Conservation (phyloP, 2,797 vertebrate species). For the Lindbergichthys nudifrons region DNA sequence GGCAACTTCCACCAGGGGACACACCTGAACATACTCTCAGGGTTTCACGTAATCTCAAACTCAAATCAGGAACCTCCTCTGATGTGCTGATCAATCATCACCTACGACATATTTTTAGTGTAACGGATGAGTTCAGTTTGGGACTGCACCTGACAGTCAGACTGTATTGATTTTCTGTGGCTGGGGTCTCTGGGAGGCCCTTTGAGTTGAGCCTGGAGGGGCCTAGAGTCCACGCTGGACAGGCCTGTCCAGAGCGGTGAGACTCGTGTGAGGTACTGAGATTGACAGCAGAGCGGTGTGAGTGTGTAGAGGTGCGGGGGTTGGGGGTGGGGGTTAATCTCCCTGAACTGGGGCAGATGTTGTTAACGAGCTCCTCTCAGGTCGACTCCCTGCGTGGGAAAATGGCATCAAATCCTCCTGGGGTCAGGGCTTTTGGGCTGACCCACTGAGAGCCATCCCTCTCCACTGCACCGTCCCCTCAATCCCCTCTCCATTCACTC, state of each 20-base stretch:
- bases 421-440: slow-evolving; percentile 86
- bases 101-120: slow-evolving; percentile 32
- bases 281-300: slow-evolving; percentile 76
- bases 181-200: slow-evolving; percentile 59
- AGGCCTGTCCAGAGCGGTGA: slow-evolving; percentile 61
- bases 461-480: slow-evolving; percentile 70
- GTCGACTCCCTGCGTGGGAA: slow-evolving; percentile 88
- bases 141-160: slow-evolving; percentile 43
- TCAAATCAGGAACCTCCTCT: slow-evolving; percentile 62
- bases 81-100: slow-evolving; percentile 40
- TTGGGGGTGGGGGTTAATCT: slow-evolving; percentile 84
- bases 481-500: slow-evolving; percentile 57
- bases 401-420: slow-evolving; percentile 87
- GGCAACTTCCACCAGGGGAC: slow-evolving; percentile 60
- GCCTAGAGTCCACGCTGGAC: slow-evolving; percentile 50
- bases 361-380: slow-evolving; percentile 88
- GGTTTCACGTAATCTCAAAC: slow-evolving; percentile 48
- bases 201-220: slow-evolving; percentile 57
- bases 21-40: slow-evolving; percentile 63
- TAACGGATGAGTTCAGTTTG: slow-evolving; percentile 22
- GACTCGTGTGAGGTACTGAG: slow-evolving; percentile 68
- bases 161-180: slow-evolving; percentile 66
- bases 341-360: slow-evolving; percentile 89
- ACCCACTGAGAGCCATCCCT: slow-evolving; percentile 84
- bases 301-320: slow-evolving; percentile 70